Conservation (phyloP, 1,140 invertebrate genomes). For the Calliopsis andreniformis region DNA sequence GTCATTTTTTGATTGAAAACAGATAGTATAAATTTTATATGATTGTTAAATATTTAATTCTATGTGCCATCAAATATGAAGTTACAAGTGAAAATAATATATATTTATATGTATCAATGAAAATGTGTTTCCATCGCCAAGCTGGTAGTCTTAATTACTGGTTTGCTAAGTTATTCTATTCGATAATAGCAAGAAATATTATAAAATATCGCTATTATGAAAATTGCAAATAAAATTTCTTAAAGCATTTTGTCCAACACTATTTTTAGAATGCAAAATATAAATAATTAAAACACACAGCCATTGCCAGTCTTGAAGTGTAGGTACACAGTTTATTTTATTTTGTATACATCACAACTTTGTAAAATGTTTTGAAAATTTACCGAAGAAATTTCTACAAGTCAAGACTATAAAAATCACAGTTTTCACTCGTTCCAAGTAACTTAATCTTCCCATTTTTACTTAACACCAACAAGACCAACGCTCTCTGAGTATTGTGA, state of each 20-base stretch:
- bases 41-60: background rate
- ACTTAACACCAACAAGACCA: slow-evolving; percentile 56
- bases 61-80: background rate
- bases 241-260: background rate
- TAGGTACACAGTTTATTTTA: slow-evolving; percentile 68
- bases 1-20: background rate
- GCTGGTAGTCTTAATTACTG: slow-evolving; percentile 3
- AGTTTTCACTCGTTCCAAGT: slow-evolving; percentile 64
- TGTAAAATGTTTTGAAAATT: slow-evolving; percentile 68
- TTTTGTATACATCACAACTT: slow-evolving; percentile 63
- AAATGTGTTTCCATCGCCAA: slow-evolving; percentile 13
- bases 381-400: slow-evolving; percentile 63
- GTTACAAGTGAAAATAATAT: background rate
- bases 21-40: slow-evolving; percentile 11
- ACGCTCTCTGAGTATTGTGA: slow-evolving; percentile 55
- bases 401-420: slow-evolving; percentile 70
- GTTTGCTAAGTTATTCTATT: background rate
- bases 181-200: background rate
- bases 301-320: slow-evolving; percentile 73
- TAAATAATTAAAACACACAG: slow-evolving; percentile 70
- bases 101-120: background rate
- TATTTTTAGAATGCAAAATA: background rate
- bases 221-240: no score
- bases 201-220: no score
- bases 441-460: slow-evolving; percentile 61